Base-by-base conservation (phyloP, 2,797 vertebrate species). In the Argyrosomus regius region DNA sequence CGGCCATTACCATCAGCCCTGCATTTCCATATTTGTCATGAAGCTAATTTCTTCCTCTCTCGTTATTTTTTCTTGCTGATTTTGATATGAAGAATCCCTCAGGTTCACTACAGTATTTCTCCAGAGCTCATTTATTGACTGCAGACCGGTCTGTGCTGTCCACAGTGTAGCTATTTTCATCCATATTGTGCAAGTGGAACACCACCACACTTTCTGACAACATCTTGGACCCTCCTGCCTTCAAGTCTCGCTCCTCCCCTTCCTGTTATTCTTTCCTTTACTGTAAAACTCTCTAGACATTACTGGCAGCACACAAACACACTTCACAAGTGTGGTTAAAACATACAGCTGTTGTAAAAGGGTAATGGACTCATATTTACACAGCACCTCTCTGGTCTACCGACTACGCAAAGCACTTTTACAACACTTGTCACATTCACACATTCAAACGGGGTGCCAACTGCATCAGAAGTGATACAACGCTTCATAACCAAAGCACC, bases 251-350 rank as follows among this genome's bases (percentile, higher is more conserved):
- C 77, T 76, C 87, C 81, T 78, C 77, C 75, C 52, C 77, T 85
- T 89, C 83, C 87, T 87, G 83, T 86, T 85, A 72, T 85, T 88
- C 63, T 86, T 72, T 67, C 74, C 71, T 78, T 75, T 60, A 39
- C 73, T 72, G 71, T 71, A 54, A 72, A 75, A 43, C 76, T 77
- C 53, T 80, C 11, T 28, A 14, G 71, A 18, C 22, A 39, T 73
- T 10, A 84, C 70, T 54, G 71, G 52, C 74, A 61, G 76, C 48
- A 24, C 53, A 53, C 59, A 72, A 66, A 62, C 35, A 39, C 35
- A 39, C 60, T n/a, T 35, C 22, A 43, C 11, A 22, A 11, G 31
- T 70, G 67, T 65, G 65, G 16, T 60, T 78, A 14, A 53, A 49
- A 35, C n/a, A 59, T 49, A 39, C 12, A 1, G 18, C 46, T 77